Evolutionary conservation across 2,888 invertebrate genomes (phyloP).

Genomic region (Punctoribates punctum): DNA sequence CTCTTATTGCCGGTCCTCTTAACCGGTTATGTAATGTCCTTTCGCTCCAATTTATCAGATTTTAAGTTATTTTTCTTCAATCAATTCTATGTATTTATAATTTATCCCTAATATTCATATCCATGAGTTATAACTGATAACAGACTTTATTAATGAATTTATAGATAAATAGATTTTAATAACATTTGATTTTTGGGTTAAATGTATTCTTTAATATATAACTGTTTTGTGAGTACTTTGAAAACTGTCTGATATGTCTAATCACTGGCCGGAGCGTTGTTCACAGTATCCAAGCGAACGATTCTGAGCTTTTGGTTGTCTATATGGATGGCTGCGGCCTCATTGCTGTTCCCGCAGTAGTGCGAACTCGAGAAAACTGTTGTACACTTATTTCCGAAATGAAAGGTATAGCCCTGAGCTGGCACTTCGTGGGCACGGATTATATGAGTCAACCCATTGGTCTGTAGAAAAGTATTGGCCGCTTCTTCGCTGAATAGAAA

Average conservation of each 20-base stretch:
- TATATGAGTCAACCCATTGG: slow-evolving; percentile 71
- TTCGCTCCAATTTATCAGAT: background rate
- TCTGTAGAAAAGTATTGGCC: slow-evolving; percentile 76
- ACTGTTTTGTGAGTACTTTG: too few species aligned
- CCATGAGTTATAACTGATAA: too few species aligned
- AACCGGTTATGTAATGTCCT: background rate
- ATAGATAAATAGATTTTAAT: too few species aligned
- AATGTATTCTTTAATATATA: too few species aligned
- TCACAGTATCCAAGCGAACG: background rate
- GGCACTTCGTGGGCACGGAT: slow-evolving; percentile 99
- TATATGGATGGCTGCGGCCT: background rate
- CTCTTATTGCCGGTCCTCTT: background rate
- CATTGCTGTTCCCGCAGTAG: slow-evolving; percentile 39
- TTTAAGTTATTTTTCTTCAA: too few species aligned
- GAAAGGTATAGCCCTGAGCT: slow-evolving; percentile 75
- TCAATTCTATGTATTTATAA: too few species aligned
- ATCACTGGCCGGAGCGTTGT: background rate
- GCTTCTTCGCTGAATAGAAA: slow-evolving; percentile 99
- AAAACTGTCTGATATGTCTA: too few species aligned
- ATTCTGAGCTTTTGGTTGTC: background rate
- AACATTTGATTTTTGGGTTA: too few species aligned
- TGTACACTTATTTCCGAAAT: slow-evolving; percentile 65
- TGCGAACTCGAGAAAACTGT: slow-evolving; percentile 62
- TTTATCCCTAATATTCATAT: too few species aligned
- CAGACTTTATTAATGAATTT: too few species aligned